Base-by-base conservation (phyloP, 2,113 vertebrate genomes). In the Lasiurus cinereus region DNA sequence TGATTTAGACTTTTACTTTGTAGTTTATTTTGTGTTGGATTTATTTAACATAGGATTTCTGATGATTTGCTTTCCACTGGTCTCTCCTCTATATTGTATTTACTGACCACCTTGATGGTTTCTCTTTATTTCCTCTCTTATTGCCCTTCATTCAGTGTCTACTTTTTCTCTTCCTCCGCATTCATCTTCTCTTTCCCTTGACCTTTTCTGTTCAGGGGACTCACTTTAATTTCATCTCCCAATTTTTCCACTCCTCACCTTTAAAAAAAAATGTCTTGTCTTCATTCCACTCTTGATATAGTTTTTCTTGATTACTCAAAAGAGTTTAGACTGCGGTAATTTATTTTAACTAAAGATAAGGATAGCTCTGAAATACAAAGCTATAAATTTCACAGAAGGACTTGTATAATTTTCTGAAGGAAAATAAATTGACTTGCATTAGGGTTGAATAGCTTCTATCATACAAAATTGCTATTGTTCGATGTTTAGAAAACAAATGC, bases 341-440 rank as follows among this genome's bases (percentile, higher is more conserved):
- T 93, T 93, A 84, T 92, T 79, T 83, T 92, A 73, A 62, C 84
- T 83, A 67, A 80, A 76, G 5, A 62, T 62, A 72, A 85, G 31
- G 2, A 22, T 82, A 82, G 12, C 18, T 86, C 8, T 82, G 33
- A 92, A 96, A 89, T 72, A 85, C 1, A 59, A 92, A 94, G 4
- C 0, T 31, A 89, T 82, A 46, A 62, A 83, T 87, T 83, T 83
- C 13, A 80, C 4, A 90, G 29, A 73, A 90, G 86, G 21, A 52
- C 3, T 15, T 82, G 36, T 48, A 14, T 39, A 79, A 62, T 59
- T 88, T 95, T 77, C 4, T 46, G 94, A 94, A 94, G 9, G 8
- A 76, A 79, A 74, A 90, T 21, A 56, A 84, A 48, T 39, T 72
- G 79, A 90, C 82, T 92, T 90, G 15, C 7, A 4, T 83, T 90